Conservation (phyloP, 1,140 invertebrate species). For the Conopomorpha cramerella region DNA sequence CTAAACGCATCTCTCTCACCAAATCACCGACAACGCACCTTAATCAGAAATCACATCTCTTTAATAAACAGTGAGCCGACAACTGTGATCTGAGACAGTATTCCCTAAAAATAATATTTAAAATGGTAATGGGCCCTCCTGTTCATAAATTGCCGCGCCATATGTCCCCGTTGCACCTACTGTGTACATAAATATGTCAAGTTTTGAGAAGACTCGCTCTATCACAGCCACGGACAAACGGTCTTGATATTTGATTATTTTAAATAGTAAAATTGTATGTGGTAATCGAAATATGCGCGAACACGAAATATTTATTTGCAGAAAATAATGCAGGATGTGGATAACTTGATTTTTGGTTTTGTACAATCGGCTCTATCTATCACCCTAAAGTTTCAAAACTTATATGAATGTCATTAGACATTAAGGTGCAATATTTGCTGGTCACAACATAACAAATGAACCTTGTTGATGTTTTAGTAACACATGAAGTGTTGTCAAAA, state of each 20-base stretch:
- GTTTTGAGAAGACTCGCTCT: conserved; percentile 36
- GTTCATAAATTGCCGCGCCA: conserved; percentile 57
- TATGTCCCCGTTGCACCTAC: conserved; percentile 53
- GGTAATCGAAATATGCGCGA: too few relatives aligned
- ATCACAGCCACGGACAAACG: conserved; percentile 11
- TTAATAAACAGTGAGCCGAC: conserved; percentile 48
- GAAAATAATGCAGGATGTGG: too few relatives aligned
- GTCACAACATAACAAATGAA: too few relatives aligned
- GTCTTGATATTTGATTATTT: conserved; percentile 33
- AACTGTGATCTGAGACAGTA: conserved; percentile 59
- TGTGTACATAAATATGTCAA: conserved; percentile 59
- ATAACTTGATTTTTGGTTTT: too few relatives aligned
- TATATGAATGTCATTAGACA: too few relatives aligned
- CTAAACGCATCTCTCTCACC: conserved; percentile 22
- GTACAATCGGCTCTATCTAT: too few relatives aligned
- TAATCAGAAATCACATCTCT: conserved; percentile 58
- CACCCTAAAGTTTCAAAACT: too few relatives aligned
- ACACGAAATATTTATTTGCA: too few relatives aligned
- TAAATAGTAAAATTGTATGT: too few relatives aligned
- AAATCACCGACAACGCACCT: conserved; percentile 36
- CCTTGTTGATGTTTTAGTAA: too few relatives aligned
- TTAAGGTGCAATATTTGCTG: too few relatives aligned
- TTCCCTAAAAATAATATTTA: conserved; percentile 62
- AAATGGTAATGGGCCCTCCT: conserved; percentile 55
- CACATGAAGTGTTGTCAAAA: too few relatives aligned